Evolutionary conservation across 2,113 vertebrate genomes (phyloP).

Genomic region (Misgurnus anguillicaudatus): DNA sequence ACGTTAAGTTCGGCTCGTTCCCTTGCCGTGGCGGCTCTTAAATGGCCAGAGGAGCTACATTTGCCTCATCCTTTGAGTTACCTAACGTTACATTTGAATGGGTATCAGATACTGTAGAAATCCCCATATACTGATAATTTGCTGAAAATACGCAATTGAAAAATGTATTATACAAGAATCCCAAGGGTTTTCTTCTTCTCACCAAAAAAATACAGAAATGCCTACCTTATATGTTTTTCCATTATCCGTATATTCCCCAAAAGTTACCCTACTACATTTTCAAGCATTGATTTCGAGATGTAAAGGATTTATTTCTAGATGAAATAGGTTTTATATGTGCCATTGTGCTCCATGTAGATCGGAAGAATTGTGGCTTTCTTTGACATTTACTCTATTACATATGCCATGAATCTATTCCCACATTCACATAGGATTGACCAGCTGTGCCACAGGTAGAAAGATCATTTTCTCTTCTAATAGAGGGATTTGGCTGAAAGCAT

Average conservation of each 20-base stretch:
- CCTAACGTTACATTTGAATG: background rate
- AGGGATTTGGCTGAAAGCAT: constrained; percentile 40
- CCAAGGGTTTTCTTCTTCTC: background rate
- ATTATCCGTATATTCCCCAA: background rate
- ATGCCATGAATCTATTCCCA: constrained; percentile 16
- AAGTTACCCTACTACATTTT: background rate
- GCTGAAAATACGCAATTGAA: constrained; percentile 13
- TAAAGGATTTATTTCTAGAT: background rate
- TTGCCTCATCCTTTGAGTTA: background rate
- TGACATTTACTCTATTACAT: constrained; percentile 33
- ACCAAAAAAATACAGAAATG: background rate
- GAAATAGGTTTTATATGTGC: constrained; percentile 10
- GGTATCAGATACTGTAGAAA: background rate
- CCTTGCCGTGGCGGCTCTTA: constrained; percentile 13
- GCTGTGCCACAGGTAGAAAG: constrained; percentile 38
- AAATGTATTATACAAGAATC: background rate
- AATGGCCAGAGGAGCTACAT: background rate
- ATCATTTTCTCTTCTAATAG: constrained; percentile 33
- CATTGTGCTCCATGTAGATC: background rate
- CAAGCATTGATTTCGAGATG: background rate
- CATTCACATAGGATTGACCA: constrained; percentile 36
- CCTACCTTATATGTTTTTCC: background rate
- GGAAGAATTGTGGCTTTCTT: constrained; percentile 1
- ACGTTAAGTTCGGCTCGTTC: constrained; percentile 7
- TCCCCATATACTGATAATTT: constrained; percentile 16